Evolutionary conservation across 23 tunicate species (phyloP), one percentile per base, ranked within the genome.

Genomic region (Diplosoma virens): DNA sequence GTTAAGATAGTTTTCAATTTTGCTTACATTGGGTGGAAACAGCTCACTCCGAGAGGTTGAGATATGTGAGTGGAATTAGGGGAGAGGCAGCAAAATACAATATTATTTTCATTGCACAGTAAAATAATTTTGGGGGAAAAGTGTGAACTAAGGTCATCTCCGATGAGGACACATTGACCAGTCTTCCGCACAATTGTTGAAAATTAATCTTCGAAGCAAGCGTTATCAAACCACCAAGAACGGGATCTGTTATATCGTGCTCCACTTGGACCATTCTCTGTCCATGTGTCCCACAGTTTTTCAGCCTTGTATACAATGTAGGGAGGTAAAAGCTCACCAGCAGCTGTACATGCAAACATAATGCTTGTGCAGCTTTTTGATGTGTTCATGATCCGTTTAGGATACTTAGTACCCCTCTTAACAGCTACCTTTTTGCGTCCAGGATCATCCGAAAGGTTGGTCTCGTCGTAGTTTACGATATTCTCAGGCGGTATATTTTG

Each of bases 311-410:
- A 74, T 3, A 74, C 79, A 28, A 47, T 21, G 21, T 74, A 74
- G 6, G 16, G 14, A 30, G 74, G 74, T 4, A 77, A 52, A 25
- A 77, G 65, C 20, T 32, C 50, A 25, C 81, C 81, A 2, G 48
- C 28, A n/a, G 81, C 81, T 11, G 81, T 59, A 3, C 81, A 74
- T 63, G 72, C 72, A 77, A 77, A 33, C 81, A 77, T 77, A 9
- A 63, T 16, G 48, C 50, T 31, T 20, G 50, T 59, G 18, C 25
- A 58, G 30, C 32, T 27, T 59, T 77, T 58, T 4, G 74, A 77
- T 9, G 27, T 32, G 33, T 77, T 77, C 71, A 59, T 59, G n/a
- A 77, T 59, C 33, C 72, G 29, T 28, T 58, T 74, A 11, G 72
- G 72, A n/a, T n/a, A n/a, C 5, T 77, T 77, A 2, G 32, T 58